Conservation (phyloP, 2,113 vertebrate species). For the Plotosus lineatus region DNA sequence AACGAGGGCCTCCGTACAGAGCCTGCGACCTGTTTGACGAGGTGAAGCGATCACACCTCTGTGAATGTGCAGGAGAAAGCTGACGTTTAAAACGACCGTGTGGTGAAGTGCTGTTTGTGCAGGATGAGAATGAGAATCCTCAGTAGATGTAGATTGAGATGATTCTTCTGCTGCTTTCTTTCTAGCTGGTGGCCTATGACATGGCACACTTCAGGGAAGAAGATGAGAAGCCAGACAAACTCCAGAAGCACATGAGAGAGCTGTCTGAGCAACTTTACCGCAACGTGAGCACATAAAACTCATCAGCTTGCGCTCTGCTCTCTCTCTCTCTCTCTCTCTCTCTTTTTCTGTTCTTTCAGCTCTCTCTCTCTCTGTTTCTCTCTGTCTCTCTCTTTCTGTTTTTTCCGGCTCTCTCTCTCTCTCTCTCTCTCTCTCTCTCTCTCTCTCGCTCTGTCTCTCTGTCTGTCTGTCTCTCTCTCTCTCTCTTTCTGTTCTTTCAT, state of each 20-base stretch:
- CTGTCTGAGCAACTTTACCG: slow-evolving; percentile 92
- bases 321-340: neutral
- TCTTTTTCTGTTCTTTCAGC: neutral
- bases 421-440: neutral
- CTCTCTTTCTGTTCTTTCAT: neutral
- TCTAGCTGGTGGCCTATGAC: slow-evolving; percentile 92
- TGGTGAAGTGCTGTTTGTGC: neutral
- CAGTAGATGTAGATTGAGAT: neutral
- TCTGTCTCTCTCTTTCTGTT: neutral
- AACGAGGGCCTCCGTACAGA: slow-evolving; percentile 93
- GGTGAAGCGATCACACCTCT: slow-evolving; percentile 68
- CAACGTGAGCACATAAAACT: slow-evolving; percentile 81
- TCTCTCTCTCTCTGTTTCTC: neutral
- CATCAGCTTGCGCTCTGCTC: no score
- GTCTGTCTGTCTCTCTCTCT: neutral
- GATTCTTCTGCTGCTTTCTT: slow-evolving; percentile 47
- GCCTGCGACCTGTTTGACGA: slow-evolving; percentile 97
- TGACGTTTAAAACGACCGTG: neutral
- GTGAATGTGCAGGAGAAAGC: neutral
- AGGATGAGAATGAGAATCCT: neutral
- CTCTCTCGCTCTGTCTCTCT: neutral
- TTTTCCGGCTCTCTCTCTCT: no score
- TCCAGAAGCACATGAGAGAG: slow-evolving; percentile 88
- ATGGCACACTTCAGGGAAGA: slow-evolving; percentile 89
- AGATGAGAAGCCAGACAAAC: slow-evolving; percentile 79